Base-by-base conservation (phyloP, 30 jellyfish, hydroid and myxozoan species). In the Aurelia coerulea region DNA sequence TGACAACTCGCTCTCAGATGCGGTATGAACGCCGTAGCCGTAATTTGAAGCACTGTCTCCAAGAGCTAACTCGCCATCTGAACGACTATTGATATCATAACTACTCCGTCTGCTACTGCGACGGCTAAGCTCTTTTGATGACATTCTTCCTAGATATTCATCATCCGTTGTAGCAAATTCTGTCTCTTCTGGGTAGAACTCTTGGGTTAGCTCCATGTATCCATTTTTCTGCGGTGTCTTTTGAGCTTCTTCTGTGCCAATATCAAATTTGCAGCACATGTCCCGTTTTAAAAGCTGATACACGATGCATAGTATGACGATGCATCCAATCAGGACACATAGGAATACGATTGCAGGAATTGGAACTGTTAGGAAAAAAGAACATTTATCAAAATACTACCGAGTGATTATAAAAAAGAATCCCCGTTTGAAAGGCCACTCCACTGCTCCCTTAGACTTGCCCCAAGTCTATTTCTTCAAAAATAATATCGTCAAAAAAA, bases 31-130 rank as follows among this genome's bases (percentile, higher is more conserved):
- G 56, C 96, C 96, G 68, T 87, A 87, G 49, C 97, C 97, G 50
- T 87, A 92, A 23, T 73, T 87, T 6, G 98, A 92, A 17, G 98
- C 97, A 76, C 95, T 83, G 59, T 92, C 98, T 12, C 98, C 98
- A 14, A 92, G 74, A 50, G 88, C 92, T 42, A 92, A 62, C 56
- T 92, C 98, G 13, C 97, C 94, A 18, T 93, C 98, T 5, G 98
- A 92, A 13, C 92, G 86, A 63, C 98, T 92, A 59, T 89, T 75
- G 31, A 91, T 58, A 69, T 92, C 98, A 67, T 72, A 92, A 70
- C 98, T 92, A 54, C 97, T 87, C 54, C 98, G 74, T 87, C 98
- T 65, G 88, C 97, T 87, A 53, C 98, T 92, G 15, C 98, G 83
- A 7, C 98, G 94, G 74, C 98, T 92, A 29, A 78, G 88, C 67